Conservation (phyloP, 2,113 vertebrate species). For the Gorsachius goisagi region DNA sequence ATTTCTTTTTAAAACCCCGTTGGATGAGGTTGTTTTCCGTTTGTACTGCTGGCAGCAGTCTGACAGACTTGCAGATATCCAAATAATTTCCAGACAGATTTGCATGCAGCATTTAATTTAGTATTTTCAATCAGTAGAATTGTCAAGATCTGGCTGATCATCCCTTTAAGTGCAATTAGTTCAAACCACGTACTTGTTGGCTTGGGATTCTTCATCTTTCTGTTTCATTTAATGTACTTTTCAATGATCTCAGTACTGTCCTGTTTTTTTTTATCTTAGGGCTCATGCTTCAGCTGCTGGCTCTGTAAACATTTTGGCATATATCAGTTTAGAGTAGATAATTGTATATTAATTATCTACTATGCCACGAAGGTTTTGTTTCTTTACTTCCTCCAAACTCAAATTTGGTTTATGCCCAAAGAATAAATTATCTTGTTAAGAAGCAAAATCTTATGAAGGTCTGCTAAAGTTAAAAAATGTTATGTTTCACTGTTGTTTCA, state of each 20-base stretch:
- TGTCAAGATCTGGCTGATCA: not conserved
- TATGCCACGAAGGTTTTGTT: not conserved
- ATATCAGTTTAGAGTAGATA: not conserved
- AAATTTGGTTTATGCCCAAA: not conserved
- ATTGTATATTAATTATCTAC: not conserved
- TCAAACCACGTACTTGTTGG: not conserved
- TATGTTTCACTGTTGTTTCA: not conserved
- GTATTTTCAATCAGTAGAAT: slow-evolving; percentile 36
- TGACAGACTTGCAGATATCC: not conserved
- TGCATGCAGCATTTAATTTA: slow-evolving; percentile 13
- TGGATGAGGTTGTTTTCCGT: not conserved
- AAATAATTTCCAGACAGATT: not conserved
- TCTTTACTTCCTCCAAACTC: not conserved
- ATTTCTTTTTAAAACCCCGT: not conserved
- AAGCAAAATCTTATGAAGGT: not conserved
- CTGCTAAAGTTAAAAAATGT: not conserved
- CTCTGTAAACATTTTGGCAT: not conserved
- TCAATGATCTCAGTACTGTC: not conserved
- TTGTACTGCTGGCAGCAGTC: not conserved
- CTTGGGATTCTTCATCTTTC: not conserved
- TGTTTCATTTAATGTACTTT: not conserved
- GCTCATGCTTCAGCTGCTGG: not conserved
- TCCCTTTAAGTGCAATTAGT: not conserved
- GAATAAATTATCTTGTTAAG: not conserved
- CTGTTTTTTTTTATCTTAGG: not conserved